Percentiles rank a stretch among this genome's conserved stretches.
Evolutionary conservation across 2,888 invertebrate species (phyloP).

Genomic region (Metacarcinus magister): DNA sequence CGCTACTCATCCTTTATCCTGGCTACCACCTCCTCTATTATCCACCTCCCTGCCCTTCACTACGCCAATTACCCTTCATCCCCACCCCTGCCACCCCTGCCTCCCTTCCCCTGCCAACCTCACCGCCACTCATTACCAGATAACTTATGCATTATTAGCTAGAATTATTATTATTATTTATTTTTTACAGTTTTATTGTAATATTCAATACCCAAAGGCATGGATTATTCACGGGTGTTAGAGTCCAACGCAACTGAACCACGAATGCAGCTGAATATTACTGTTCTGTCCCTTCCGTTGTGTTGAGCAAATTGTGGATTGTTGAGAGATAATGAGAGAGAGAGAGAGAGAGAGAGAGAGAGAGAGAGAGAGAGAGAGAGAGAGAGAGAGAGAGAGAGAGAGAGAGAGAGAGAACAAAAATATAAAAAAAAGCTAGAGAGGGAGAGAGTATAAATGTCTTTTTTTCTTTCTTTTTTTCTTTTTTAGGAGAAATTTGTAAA

Average conservation of each 20-base stretch:
- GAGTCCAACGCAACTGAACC: background rate
- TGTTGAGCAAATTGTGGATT: background rate
- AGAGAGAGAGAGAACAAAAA: background rate
- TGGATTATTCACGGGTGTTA: background rate
- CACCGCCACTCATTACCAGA: background rate
- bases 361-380: slow-evolving; percentile 2
- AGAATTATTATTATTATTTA: background rate
- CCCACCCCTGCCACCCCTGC: background rate
- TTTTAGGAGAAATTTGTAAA: too few species aligned
- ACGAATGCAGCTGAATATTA: slow-evolving; percentile 6
- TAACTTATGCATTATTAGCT: background rate
- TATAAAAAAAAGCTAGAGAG: too few species aligned
- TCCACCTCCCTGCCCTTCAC: background rate
- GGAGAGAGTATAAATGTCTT: too few species aligned
- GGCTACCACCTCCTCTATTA: background rate
- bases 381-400: background rate
- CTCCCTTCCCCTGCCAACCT: background rate
- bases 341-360: slow-evolving; percentile 29
- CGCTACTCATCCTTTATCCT: background rate
- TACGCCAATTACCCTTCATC: background rate
- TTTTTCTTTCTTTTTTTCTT: too few species aligned
- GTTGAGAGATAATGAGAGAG: background rate
- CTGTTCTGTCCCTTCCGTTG: background rate
- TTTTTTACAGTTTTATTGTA: background rate
- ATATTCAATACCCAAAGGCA: background rate